Base-by-base conservation (phyloP, 2,888 invertebrate species). In the Drosophila affinis region DNA sequence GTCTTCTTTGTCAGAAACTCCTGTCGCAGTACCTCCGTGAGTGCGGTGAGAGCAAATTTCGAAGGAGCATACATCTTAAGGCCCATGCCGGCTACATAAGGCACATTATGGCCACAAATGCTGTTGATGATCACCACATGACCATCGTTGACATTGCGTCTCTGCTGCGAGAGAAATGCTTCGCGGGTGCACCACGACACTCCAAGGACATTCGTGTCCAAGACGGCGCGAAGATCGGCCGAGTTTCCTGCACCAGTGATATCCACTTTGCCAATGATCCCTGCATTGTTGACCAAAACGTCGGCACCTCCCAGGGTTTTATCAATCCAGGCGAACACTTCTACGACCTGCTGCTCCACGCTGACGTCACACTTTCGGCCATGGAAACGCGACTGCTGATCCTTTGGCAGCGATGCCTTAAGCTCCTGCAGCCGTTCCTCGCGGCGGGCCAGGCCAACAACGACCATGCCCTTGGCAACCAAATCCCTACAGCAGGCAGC, bases 271-370 rank as follows among this genome's bases (percentile, higher is more conserved):
- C 17, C 29, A 1, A 9, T 3, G 57, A 96, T 94, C n/a, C 98
- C 98, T 58, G 98, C 98, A 93, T 96, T 97, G 91, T 98, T 97
- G 0, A 97, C 94, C 47, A 97, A 91, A 18, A 97, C 94, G 92
- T 97, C 96, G 3, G 97, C 90, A 88, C 93, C 94, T 1, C 94
- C 93, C 87, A 93, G 96, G 73, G 94, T 93, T 29, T 94, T 45
- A 3, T 69, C 69, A 5, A 69, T 45, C 69, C 69, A 69, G 21
- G 68, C 67, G 3, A 69, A 67, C 3, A 68, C 14, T 0, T 69
- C 69, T 7, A 69, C 49, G 9, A 69, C 68, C 39, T 69, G 67
- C 54, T 69, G 34, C 29, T 68, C 68, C 39, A 57, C 68, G 21
- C 54, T 67, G 39, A 52, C 59, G 21, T 69, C 68, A 18, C 69